Percentiles rank a stretch among this genome's conserved stretches.
phyloP scores from a whole-genome alignment of 1,140 invertebrate species.

The Trinorchestia longiramus region DNA sequence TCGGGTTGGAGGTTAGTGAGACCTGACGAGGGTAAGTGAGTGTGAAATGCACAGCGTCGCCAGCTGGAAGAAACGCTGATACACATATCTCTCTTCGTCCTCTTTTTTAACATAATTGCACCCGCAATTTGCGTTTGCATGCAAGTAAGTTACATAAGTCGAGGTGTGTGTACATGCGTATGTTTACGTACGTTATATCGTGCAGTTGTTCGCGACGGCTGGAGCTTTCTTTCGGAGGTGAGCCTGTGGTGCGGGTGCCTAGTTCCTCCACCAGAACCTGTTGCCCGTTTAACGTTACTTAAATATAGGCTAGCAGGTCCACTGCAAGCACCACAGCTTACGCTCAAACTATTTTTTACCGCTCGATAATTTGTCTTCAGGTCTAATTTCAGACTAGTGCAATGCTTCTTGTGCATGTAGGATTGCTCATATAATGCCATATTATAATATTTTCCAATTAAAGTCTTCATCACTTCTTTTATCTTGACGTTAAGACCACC shows the following conservation, averaged over 20 bases:
- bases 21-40: too few relatives aligned
- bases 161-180: background rate
- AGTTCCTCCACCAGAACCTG: background rate
- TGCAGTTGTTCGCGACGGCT: background rate
- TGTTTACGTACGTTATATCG: background rate
- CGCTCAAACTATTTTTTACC: background rate
- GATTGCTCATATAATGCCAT: background rate
- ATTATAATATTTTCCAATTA: background rate
- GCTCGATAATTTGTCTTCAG: background rate
- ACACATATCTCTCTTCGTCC: background rate
- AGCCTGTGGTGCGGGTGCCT: background rate
- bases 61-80: background rate
- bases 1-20: too few relatives aligned
- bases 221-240: background rate
- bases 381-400: background rate
- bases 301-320: background rate
- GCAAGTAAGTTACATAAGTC: too few relatives aligned
- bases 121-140: too few relatives aligned
- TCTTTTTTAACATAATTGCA: background rate
- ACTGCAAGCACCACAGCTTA: background rate
- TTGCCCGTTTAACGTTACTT: background rate
- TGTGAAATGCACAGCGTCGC: too few relatives aligned
- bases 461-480: conserved; percentile 9
- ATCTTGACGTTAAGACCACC: background rate
- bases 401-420: background rate